A percentile compares a stretch with the other conserved stretches of the same genome.
phyloP scores from a whole-genome alignment of 1,140 invertebrate species.

The Aporrectodea caliginosa region DNA sequence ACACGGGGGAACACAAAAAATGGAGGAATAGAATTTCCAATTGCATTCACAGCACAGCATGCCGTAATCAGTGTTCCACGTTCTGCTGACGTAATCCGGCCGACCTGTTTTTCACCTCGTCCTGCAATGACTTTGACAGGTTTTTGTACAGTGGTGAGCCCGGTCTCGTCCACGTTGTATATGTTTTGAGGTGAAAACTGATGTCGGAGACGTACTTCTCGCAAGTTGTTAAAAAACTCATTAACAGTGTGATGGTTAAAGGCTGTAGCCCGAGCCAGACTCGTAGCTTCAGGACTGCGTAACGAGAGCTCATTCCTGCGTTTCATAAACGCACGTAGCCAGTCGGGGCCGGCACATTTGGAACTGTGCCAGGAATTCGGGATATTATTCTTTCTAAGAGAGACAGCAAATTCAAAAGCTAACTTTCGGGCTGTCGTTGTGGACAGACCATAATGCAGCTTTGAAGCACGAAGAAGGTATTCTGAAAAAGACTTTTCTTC shows the following conservation, averaged over 20 bases:
- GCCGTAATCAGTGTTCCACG: slow-evolving; percentile 47
- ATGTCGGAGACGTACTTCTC: slow-evolving; percentile 35
- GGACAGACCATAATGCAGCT: neutral
- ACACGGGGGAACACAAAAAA: slow-evolving; percentile 45
- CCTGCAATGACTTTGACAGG: slow-evolving; percentile 53
- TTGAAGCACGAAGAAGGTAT: neutral
- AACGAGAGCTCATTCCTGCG: slow-evolving; percentile 45
- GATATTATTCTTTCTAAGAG: neutral
- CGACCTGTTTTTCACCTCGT: slow-evolving; percentile 54
- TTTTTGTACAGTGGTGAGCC: slow-evolving; percentile 56
- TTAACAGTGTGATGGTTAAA: slow-evolving; percentile 56
- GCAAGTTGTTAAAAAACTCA: slow-evolving; percentile 37
- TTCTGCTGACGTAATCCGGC: slow-evolving; percentile 54
- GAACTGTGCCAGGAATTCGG: slow-evolving; percentile 10
- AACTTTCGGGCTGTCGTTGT: neutral
- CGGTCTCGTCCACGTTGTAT: slow-evolving; percentile 59
- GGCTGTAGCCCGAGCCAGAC: slow-evolving; percentile 55
- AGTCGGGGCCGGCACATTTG: slow-evolving; percentile 53
- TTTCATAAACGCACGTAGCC: slow-evolving; percentile 55
- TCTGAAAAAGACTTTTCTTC: neutral
- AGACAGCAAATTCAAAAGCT: neutral
- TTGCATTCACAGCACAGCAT: slow-evolving; percentile 36
- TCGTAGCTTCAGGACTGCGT: slow-evolving; percentile 49
- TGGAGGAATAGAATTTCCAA: slow-evolving; percentile 42
- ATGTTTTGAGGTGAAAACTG: slow-evolving; percentile 46